phyloP scores from a whole-genome alignment of 2,113 vertebrate species.

The Solea senegalensis region DNA sequence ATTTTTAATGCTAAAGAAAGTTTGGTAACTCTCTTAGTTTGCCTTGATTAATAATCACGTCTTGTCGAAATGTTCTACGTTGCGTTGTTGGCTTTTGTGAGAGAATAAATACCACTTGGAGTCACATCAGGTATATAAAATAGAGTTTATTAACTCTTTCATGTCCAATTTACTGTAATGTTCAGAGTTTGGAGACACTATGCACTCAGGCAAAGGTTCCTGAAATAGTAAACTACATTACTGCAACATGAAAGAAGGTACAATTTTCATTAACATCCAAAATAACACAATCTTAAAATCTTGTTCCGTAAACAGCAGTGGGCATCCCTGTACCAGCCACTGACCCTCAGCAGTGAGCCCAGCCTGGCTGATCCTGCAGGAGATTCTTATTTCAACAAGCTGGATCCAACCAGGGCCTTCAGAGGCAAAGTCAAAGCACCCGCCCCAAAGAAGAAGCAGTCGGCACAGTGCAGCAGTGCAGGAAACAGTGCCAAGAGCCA shows the following conservation, averaged over 20 bases:
- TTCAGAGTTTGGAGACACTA: neutral
- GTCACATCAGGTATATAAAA: slow-evolving; percentile 23
- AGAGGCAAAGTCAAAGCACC: slow-evolving; percentile 88
- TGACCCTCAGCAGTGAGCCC: slow-evolving; percentile 83
- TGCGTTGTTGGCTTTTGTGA: neutral
- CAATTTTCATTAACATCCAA: neutral
- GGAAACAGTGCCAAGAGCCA: slow-evolving; percentile 73
- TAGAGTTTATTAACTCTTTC: slow-evolving; percentile 14
- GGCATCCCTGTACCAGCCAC: slow-evolving; percentile 95
- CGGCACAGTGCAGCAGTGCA: slow-evolving; percentile 72
- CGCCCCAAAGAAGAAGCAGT: slow-evolving; percentile 87
- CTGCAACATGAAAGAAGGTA: neutral
- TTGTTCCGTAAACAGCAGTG: slow-evolving; percentile 87
- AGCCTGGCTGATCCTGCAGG: slow-evolving; percentile 77
- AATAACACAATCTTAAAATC: neutral
- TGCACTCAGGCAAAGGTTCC: neutral
- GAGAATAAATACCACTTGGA: slow-evolving; percentile 5
- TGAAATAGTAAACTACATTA: neutral
- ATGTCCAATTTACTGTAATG: slow-evolving; percentile 17
- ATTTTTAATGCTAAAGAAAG: too few relatives aligned
- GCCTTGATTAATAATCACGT: too few relatives aligned
- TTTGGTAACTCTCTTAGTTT: too few relatives aligned
- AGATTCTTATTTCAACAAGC: slow-evolving; percentile 87
- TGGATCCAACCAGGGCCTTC: slow-evolving; percentile 92
- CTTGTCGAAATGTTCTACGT: neutral